phyloP scores from a whole-genome alignment of 2,888 invertebrate genomes.

The Phalangium opilio region DNA sequence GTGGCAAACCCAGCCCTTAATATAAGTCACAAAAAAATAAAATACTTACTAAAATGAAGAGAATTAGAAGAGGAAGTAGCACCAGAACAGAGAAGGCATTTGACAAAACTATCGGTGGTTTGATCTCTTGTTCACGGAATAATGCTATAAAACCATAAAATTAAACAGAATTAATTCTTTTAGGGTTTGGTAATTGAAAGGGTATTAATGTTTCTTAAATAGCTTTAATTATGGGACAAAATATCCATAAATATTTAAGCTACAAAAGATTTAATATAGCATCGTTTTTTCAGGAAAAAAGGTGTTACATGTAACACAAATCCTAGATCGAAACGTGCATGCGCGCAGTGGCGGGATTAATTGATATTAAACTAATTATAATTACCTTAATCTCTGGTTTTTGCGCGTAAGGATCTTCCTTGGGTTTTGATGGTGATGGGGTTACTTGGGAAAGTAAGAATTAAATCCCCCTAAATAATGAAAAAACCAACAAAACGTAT shows the following conservation, averaged over 20 bases:
- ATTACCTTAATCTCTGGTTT: constrained; percentile 46
- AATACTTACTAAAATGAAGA: constrained; percentile 49
- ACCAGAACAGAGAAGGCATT: constrained; percentile 75
- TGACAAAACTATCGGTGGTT: constrained; percentile 74
- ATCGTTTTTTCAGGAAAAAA: constrained; percentile 1
- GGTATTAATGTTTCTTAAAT: not conserved
- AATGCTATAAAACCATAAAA: constrained; percentile 40
- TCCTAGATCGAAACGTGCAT: not conserved
- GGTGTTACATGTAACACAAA: constrained; percentile 2
- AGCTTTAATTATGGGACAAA: not conserved
- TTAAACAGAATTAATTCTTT: constrained; percentile 1
- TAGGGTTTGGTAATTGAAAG: not conserved
- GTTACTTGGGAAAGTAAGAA: constrained; percentile 10
- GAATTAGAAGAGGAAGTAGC: constrained; percentile 51
- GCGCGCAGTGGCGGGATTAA: constrained; percentile 12
- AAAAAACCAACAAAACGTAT: not conserved
- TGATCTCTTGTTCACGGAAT: constrained; percentile 81
- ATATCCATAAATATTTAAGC: not conserved
- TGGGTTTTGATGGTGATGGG: constrained; percentile 3
- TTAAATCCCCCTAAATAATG: constrained; percentile 11
- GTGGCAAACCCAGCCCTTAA: no score
- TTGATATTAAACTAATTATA: constrained; percentile 27
- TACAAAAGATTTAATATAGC: not conserved
- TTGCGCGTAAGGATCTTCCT: constrained; percentile 26
- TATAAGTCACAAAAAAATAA: not conserved